A percentile compares a stretch with the other conserved stretches of the same genome.
These are phyloP conservation scores for Drosophila bifasciata DNA, from an alignment of 1,140 invertebrate species.

Conservation along the genomic window DNA sequence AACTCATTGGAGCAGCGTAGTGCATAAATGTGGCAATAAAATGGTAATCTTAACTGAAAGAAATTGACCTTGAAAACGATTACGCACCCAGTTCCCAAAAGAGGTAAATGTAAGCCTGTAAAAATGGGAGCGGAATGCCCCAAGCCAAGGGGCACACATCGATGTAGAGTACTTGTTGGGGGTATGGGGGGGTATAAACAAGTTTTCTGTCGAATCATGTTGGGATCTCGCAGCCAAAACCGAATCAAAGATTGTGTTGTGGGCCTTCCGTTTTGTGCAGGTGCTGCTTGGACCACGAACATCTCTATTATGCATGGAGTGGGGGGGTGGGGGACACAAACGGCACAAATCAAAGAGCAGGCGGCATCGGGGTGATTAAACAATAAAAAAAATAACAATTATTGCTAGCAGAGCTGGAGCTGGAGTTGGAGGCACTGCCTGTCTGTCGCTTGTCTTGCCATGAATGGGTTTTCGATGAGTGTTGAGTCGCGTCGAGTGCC, in stretches of 20 bases:
- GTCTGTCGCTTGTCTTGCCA: conserved; percentile 4
- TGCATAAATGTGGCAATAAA: too few species aligned
- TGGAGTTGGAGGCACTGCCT: background rate
- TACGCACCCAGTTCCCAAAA: too few species aligned
- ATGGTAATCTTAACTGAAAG: too few species aligned
- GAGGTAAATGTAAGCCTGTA: too few species aligned
- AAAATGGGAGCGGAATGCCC: too few species aligned
- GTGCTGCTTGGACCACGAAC: too few species aligned
- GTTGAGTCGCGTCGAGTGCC: conserved; percentile 23
- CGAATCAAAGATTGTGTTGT: conserved; percentile 4
- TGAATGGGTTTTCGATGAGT: conserved; percentile 34
- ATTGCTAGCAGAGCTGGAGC: conserved; percentile 28
- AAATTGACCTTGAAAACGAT: too few species aligned
- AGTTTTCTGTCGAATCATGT: conserved; percentile 31
- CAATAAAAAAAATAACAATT: conserved; percentile 48
- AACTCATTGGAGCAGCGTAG: too few species aligned
- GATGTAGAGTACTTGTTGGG: background rate
- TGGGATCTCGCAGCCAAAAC: conserved; percentile 10
- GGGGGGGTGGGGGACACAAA: too few species aligned
- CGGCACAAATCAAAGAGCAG: conserved; percentile 44
- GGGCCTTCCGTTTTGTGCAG: conserved; percentile 30
- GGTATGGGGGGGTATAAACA: too few species aligned
- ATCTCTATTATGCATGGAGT: conserved; percentile 41
- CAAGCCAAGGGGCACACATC: background rate
- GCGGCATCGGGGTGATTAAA: conserved; percentile 15